These are phyloP conservation scores for Morone chrysops DNA, from an alignment of 2,113 vertebrate genomes.

Conservation along the genomic window DNA sequence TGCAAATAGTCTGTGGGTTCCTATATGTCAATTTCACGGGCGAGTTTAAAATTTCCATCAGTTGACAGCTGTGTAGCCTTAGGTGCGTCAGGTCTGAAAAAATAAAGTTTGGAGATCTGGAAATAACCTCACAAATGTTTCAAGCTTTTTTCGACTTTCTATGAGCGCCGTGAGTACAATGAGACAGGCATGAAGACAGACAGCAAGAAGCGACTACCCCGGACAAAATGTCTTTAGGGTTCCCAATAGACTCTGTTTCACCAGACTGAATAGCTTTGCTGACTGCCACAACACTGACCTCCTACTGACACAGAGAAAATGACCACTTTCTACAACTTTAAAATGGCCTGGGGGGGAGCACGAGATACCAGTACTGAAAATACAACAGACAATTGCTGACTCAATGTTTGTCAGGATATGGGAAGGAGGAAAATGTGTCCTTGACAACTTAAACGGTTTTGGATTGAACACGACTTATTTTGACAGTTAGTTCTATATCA, in stretches of 20 bases:
- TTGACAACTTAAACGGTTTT: conserved; percentile 80
- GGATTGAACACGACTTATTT: conserved; percentile 78
- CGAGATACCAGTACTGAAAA: conserved; percentile 64
- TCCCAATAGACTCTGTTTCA: conserved; percentile 69
- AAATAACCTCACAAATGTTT: conserved; percentile 46
- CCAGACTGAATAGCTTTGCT: conserved; percentile 58
- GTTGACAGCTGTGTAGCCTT: conserved; percentile 28
- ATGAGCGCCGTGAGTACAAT: conserved; percentile 37
- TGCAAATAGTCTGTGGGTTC: neutral
- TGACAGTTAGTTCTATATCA: conserved; percentile 80
- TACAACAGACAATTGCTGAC: conserved; percentile 78
- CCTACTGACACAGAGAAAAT: conserved; percentile 78
- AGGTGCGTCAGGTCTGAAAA: conserved; percentile 37
- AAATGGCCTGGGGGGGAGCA: conserved; percentile 70
- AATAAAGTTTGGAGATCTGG: conserved; percentile 48
- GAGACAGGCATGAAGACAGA: conserved; percentile 43
- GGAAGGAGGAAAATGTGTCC: conserved; percentile 72
- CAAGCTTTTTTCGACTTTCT: conserved; percentile 40
- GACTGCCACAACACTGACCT: conserved; percentile 75
- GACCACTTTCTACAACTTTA: conserved; percentile 77
- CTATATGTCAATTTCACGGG: conserved; percentile 3
- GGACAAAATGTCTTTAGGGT: conserved; percentile 71
- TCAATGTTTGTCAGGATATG: conserved; percentile 79
- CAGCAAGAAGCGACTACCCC: conserved; percentile 35
- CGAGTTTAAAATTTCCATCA: neutral